These are phyloP conservation scores for Pogona vitticeps DNA, from an alignment of 2,113 vertebrate genomes.

Conservation along the genomic window DNA sequence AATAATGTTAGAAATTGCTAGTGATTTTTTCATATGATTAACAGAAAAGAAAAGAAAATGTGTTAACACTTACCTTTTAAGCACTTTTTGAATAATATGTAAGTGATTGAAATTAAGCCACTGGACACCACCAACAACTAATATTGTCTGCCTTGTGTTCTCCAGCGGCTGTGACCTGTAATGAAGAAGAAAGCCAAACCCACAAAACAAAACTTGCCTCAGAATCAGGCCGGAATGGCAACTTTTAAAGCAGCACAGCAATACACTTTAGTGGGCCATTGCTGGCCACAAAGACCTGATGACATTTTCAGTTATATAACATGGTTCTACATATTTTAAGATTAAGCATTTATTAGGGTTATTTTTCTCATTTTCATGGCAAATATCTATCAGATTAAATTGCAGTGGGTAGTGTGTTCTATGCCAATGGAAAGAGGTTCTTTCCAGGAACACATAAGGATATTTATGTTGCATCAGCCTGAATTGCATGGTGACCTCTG, in stretches of 20 bases:
- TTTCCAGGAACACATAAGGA: not conserved
- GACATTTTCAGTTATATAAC: constrained; percentile 60
- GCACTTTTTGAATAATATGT: constrained; percentile 85
- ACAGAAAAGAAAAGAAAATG: not conserved
- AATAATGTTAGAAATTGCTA: not conserved
- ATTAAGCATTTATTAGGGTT: constrained; percentile 60
- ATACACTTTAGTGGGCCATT: constrained; percentile 66
- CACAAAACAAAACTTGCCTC: constrained; percentile 50
- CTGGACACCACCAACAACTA: constrained; percentile 95
- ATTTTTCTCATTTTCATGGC: constrained; percentile 56
- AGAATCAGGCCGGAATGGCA: constrained; percentile 66
- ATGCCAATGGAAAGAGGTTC: not conserved
- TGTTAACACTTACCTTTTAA: constrained; percentile 82
- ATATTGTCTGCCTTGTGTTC: constrained; percentile 85
- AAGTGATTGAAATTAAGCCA: constrained; percentile 93
- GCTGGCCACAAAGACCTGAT: constrained; percentile 54
- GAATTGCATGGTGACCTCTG: not conserved
- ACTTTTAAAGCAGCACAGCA: constrained; percentile 66
- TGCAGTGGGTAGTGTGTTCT: not conserved
- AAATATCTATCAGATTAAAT: constrained; percentile 43
- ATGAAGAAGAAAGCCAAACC: constrained; percentile 56
- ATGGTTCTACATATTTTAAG: not conserved
- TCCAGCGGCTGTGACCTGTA: constrained; percentile 89
- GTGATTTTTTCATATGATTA: not conserved
- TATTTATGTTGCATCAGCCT: not conserved